phyloP scores from a whole-genome alignment of 1,140 invertebrate genomes.

The Pseudobourletiella spinata region DNA sequence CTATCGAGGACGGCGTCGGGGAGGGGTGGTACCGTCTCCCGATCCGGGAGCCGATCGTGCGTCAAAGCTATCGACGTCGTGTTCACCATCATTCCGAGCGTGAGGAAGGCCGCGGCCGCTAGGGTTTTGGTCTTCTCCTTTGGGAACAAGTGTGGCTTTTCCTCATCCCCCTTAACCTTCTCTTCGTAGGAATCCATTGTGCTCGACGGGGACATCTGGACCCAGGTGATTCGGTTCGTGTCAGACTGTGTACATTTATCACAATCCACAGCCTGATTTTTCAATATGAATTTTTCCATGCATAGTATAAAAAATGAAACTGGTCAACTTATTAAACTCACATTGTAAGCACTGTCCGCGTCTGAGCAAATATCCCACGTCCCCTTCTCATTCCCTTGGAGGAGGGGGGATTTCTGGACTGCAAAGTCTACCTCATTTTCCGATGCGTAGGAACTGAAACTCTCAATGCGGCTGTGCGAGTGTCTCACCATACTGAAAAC shows the following conservation, averaged over 20 bases:
- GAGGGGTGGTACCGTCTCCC: constrained; percentile 36
- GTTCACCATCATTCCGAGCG: constrained; percentile 37
- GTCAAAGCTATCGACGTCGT: constrained; percentile 39
- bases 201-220: too few relatives aligned
- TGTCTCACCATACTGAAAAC: not conserved
- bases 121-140: constrained; percentile 38
- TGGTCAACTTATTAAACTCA: too few relatives aligned
- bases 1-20: constrained; percentile 41
- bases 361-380: not conserved
- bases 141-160: constrained; percentile 24
- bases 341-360: not conserved
- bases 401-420: not conserved
- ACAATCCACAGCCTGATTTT: too few relatives aligned
- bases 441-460: not conserved
- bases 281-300: too few relatives aligned
- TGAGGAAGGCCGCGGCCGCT: constrained; percentile 37
- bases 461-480: not conserved
- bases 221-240: too few relatives aligned
- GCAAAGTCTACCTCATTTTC: not conserved
- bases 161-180: too few relatives aligned
- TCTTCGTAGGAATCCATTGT: too few relatives aligned
- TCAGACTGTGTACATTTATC: too few relatives aligned
- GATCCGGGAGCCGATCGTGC: constrained; percentile 40
- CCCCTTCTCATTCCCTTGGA: not conserved
- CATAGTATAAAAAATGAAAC: too few relatives aligned